These are phyloP conservation scores for Coilia nasus DNA, from an alignment of 2,797 vertebrate species.

Conservation along the genomic window DNA sequence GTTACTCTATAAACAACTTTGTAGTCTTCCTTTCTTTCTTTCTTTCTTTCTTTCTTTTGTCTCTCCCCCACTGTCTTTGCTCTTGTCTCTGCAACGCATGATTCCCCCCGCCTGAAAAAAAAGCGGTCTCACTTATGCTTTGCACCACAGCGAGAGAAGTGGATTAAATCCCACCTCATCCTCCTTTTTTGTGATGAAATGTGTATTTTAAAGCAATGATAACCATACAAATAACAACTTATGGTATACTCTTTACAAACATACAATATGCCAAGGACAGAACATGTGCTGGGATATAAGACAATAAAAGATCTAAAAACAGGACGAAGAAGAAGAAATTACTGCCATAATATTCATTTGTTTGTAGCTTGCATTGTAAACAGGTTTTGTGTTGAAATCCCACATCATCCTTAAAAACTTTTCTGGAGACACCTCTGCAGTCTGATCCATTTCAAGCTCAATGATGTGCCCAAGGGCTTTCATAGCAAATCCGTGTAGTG, in stretches of 20 bases:
- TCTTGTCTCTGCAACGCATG: too few species aligned
- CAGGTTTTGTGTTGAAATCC: not conserved
- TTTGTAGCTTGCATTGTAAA: too few species aligned
- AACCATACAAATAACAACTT: too few species aligned
- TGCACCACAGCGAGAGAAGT: not conserved
- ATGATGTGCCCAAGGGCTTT: conserved; percentile 67
- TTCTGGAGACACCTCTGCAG: conserved; percentile 63
- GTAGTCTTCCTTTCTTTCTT: not conserved
- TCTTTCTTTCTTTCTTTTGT: conserved; percentile 39
- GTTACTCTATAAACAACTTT: conserved; percentile 1
- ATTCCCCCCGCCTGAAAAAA: too few species aligned
- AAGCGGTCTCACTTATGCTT: not conserved
- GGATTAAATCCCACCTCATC: not conserved
- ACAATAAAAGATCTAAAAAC: too few species aligned
- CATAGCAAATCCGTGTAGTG: conserved; percentile 77
- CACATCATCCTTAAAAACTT: not conserved
- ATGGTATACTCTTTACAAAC: too few species aligned
- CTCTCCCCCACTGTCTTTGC: not conserved
- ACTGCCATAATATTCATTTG: too few species aligned
- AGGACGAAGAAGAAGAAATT: too few species aligned
- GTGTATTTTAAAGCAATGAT: too few species aligned
- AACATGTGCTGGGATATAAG: too few species aligned
- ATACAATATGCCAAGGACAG: too few species aligned
- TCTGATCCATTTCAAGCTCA: conserved; percentile 68
- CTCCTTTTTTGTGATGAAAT: too few species aligned